Evolutionary conservation across 2,797 vertebrate genomes (phyloP).

Genomic region (Dallia pectoralis): DNA sequence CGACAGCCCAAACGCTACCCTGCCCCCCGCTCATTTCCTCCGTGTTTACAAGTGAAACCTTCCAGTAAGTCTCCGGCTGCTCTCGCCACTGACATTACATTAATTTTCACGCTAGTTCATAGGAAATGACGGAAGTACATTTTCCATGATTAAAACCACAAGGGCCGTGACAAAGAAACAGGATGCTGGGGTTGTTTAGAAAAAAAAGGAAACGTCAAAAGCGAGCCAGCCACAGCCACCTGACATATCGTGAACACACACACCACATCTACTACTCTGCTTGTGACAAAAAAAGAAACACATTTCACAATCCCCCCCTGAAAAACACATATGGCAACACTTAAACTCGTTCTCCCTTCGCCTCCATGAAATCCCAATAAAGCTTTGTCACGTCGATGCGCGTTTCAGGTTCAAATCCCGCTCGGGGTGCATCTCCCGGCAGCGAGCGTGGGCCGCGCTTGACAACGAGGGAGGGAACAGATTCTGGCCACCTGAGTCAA

Average conservation of each 20-base stretch:
- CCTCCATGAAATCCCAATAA: background rate
- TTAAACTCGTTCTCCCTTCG: background rate
- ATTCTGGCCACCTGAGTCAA: slow-evolving; percentile 24
- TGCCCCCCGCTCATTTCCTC: slow-evolving; percentile 45
- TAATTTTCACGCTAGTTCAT: slow-evolving; percentile 60
- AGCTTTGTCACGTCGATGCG: background rate
- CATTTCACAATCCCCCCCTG: slow-evolving; percentile 7
- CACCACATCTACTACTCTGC: slow-evolving; percentile 37
- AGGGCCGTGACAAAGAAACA: slow-evolving; percentile 67
- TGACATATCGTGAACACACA: slow-evolving; percentile 46
- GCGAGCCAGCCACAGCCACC: slow-evolving; percentile 56
- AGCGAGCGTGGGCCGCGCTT: background rate
- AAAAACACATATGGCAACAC: background rate
- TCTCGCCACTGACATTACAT: slow-evolving; percentile 49
- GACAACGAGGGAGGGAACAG: slow-evolving; percentile 29
- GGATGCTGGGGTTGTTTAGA: slow-evolving; percentile 74
- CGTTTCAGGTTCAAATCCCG: background rate
- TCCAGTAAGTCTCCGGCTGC: slow-evolving; percentile 68
- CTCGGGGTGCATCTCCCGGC: background rate
- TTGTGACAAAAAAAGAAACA: slow-evolving; percentile 40
- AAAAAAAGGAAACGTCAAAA: slow-evolving; percentile 65
- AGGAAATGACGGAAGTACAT: slow-evolving; percentile 75
- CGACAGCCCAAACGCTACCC: slow-evolving; percentile 32
- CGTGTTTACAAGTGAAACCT: slow-evolving; percentile 66
- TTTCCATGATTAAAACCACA: slow-evolving; percentile 75